Evolutionary conservation across 2,888 invertebrate species (phyloP).

Genomic region (Quadroppia sp.): DNA sequence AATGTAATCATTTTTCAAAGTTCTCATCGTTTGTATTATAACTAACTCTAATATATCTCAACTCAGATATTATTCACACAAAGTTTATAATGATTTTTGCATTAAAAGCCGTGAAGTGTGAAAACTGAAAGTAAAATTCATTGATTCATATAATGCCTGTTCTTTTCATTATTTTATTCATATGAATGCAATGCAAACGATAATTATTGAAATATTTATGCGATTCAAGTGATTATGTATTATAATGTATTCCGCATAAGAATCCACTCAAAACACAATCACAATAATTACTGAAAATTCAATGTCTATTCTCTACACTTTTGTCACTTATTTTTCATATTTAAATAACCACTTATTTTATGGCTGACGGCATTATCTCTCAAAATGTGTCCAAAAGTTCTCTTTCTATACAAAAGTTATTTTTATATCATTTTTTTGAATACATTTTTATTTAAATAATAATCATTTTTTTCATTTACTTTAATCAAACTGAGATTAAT

Average conservation of each 20-base stretch:
- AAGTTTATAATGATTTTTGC: not conserved
- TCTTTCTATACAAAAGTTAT: too few relatives aligned
- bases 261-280: not conserved
- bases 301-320: not conserved
- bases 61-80: too few relatives aligned
- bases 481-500: too few relatives aligned
- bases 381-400: too few relatives aligned
- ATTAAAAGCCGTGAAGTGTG: not conserved
- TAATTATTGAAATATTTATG: not conserved
- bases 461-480: too few relatives aligned
- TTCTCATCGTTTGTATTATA: too few relatives aligned
- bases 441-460: too few relatives aligned
- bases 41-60: too few relatives aligned
- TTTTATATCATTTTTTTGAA: too few relatives aligned
- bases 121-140: not conserved
- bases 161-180: not conserved
- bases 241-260: not conserved
- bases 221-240: not conserved
- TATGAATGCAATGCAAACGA: not conserved
- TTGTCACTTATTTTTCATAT: not conserved
- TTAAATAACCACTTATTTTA: not conserved
- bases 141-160: not conserved
- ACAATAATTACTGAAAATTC: not conserved
- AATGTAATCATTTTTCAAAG: too few relatives aligned
- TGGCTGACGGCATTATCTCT: too few relatives aligned